Conservation (phyloP, 2,888 invertebrate genomes). For the Dysmachus trigonus region DNA sequence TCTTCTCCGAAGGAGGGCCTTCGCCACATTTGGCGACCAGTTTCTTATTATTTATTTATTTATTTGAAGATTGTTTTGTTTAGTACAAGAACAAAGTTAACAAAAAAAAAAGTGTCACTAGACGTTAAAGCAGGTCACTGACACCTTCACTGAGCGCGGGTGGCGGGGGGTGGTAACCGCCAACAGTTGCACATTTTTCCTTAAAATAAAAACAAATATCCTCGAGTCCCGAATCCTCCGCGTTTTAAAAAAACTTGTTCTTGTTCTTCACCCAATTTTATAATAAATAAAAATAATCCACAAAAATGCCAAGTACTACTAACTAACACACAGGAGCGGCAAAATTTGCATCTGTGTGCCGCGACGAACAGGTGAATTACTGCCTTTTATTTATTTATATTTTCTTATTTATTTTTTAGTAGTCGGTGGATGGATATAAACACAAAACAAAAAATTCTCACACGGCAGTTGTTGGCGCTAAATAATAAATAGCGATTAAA, state of each 20-base stretch:
- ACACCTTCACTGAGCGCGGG: background rate
- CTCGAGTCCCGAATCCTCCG: background rate
- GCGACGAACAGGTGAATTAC: background rate
- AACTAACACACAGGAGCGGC: background rate
- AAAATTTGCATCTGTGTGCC: background rate
- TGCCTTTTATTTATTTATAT: background rate
- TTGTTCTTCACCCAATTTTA: background rate
- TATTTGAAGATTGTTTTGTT: background rate
- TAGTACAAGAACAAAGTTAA: background rate
- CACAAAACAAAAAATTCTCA: background rate
- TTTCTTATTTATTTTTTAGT: background rate
- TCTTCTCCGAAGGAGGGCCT: background rate
- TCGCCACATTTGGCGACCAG: background rate
- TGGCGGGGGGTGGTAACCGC: background rate
- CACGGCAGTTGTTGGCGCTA: background rate
- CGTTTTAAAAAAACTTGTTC: background rate
- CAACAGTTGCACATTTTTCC: conserved; percentile 4
- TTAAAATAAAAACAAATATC: no score
- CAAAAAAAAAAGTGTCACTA: conserved; percentile 3
- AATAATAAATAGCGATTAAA: background rate
- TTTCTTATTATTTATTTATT: background rate
- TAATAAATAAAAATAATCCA: conserved; percentile 6
- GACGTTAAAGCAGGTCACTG: conserved; percentile 23
- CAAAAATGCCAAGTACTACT: conserved; percentile 1
- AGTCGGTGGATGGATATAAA: background rate